phyloP scores from a whole-genome alignment of 2,113 vertebrate species.

The Alaudala cheleensis region DNA sequence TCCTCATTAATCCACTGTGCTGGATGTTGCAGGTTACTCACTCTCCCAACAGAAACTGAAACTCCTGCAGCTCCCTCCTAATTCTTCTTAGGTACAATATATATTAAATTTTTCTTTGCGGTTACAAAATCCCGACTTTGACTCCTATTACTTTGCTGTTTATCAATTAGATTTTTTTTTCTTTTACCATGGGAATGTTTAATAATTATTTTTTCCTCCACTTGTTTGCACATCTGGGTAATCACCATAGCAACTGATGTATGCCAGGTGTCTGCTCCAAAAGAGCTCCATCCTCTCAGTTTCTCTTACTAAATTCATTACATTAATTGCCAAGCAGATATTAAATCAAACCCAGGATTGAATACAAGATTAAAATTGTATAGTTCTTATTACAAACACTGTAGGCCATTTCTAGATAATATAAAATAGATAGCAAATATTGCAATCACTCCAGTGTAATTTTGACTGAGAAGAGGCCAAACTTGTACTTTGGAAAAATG shows the following conservation, averaged over 20 bases:
- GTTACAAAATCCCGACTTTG: background rate
- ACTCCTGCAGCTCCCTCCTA: background rate
- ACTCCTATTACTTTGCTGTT: background rate
- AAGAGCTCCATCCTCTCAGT: background rate
- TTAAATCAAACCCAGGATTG: background rate
- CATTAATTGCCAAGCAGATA: conserved; percentile 50
- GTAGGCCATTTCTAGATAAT: background rate
- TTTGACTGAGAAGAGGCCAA: background rate
- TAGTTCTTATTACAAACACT: background rate
- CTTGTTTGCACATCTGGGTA: conserved; percentile 58
- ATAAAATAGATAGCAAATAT: background rate
- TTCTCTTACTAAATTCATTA: conserved; percentile 23
- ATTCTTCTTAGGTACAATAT: background rate
- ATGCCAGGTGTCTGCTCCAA: conserved; percentile 55
- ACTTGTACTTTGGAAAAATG: background rate
- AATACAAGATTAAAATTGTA: background rate
- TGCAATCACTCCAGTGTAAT: background rate
- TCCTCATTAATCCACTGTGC: background rate
- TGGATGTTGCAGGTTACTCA: background rate
- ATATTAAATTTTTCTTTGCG: background rate
- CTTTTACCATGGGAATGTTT: conserved; percentile 18
- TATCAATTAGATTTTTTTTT: conserved; percentile 34
- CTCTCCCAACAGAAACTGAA: background rate
- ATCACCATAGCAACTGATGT: conserved; percentile 63
- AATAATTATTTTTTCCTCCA: conserved; percentile 30